These are phyloP conservation scores for Saxidomus purpurata DNA, from an alignment of 1,140 invertebrate genomes.

Conservation along the genomic window DNA sequence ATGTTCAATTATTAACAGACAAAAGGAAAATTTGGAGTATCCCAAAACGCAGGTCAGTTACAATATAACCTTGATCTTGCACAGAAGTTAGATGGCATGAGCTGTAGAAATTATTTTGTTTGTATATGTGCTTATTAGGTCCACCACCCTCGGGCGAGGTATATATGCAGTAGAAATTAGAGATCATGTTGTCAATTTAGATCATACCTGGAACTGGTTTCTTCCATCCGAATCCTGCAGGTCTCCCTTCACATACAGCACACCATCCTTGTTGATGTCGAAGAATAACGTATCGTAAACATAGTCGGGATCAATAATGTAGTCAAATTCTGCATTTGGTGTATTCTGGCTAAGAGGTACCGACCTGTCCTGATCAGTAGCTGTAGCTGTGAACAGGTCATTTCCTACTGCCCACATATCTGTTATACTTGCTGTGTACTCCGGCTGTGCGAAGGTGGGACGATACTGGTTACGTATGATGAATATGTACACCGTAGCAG, in stretches of 20 bases:
- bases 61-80: too few species aligned
- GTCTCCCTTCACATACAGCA: constrained; percentile 41
- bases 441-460: constrained; percentile 75
- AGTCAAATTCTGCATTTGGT: constrained; percentile 72
- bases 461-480: constrained; percentile 88
- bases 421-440: constrained; percentile 44
- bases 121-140: too few species aligned
- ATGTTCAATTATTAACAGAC: too few species aligned
- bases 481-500: constrained; percentile 71
- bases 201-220: constrained; percentile 11
- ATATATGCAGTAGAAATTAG: too few species aligned
- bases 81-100: too few species aligned
- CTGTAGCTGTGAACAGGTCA: constrained; percentile 58
- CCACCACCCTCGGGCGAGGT: too few species aligned
- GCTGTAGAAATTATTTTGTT: too few species aligned
- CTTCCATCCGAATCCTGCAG: constrained; percentile 38
- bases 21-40: too few species aligned
- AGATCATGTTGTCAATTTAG: too few species aligned
- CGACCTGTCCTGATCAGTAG: constrained; percentile 64
- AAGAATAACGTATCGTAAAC: constrained; percentile 20
- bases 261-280: constrained; percentile 43
- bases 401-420: constrained; percentile 43
- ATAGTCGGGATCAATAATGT: constrained; percentile 53
- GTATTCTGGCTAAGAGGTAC: constrained; percentile 63
- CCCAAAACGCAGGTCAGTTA: too few species aligned